phyloP scores from a whole-genome alignment of 2,888 invertebrate genomes.

The Lycophotia porphyrea region DNA sequence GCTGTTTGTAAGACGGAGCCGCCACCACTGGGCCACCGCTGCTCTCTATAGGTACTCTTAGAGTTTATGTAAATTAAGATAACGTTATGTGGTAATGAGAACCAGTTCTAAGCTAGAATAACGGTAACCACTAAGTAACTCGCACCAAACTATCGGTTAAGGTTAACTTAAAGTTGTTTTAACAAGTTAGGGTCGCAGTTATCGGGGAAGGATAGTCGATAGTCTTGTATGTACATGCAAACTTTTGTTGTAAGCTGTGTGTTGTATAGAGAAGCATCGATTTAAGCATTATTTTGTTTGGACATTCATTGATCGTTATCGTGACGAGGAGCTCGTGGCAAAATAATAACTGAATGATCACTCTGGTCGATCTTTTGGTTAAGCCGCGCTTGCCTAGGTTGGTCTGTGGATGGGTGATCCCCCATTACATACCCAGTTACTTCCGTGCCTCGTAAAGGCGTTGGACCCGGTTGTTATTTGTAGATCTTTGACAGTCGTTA shows the following conservation, averaged over 20 bases:
- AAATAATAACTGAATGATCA: too few relatives aligned
- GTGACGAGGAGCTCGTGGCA: background rate
- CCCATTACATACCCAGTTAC: too few relatives aligned
- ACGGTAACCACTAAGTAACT: slow-evolving; percentile 25
- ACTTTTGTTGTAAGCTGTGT: slow-evolving; percentile 33
- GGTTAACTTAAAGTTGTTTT: slow-evolving; percentile 36
- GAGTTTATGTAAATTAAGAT: slow-evolving; percentile 1
- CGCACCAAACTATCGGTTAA: slow-evolving; percentile 30
- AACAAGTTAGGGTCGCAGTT: slow-evolving; percentile 35
- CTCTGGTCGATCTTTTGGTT: too few relatives aligned
- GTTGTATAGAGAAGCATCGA: background rate
- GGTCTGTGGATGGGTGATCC: too few relatives aligned
- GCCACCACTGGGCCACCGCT: too few relatives aligned
- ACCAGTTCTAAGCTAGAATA: slow-evolving; percentile 24
- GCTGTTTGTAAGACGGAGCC: too few relatives aligned
- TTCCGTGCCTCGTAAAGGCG: too few relatives aligned
- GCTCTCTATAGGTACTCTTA: too few relatives aligned
- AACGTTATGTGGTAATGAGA: background rate
- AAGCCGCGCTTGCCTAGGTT: too few relatives aligned
- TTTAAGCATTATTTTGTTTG: background rate
- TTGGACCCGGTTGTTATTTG: too few relatives aligned
- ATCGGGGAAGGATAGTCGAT: slow-evolving; percentile 32
- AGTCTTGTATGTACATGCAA: slow-evolving; percentile 26
- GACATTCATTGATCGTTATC: background rate
- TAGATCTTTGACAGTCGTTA: too few relatives aligned